A percentile compares a stretch with the other conserved stretches of the same genome.
phyloP scores from a whole-genome alignment of 2,888 invertebrate species.

The Pycnomerus fuliginosus region DNA sequence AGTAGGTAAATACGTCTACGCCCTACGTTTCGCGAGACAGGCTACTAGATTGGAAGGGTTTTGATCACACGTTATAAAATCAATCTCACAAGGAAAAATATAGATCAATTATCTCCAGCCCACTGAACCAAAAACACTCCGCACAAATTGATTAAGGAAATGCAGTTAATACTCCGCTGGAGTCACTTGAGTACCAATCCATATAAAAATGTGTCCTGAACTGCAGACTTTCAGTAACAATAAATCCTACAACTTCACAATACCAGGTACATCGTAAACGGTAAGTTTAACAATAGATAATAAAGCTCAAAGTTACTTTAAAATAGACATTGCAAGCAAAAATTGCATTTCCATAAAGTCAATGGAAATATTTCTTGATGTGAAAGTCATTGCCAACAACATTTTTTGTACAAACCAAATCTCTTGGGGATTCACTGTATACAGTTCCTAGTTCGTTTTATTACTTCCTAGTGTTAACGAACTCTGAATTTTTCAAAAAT shows the following conservation, averaged over 20 bases:
- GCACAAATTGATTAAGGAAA: neutral
- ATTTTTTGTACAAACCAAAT: no score
- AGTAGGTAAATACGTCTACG: neutral
- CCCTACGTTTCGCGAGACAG: conserved; percentile 5
- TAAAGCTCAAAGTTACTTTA: neutral
- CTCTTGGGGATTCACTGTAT: no score
- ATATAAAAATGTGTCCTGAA: neutral
- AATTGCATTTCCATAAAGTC: neutral
- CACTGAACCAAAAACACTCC: neutral
- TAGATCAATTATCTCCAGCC: neutral
- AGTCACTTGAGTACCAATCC: neutral
- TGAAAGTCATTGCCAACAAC: conserved; percentile 23
- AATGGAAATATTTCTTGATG: conserved; percentile 6
- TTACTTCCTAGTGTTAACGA: no score
- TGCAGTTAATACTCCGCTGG: neutral
- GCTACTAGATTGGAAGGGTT: neutral
- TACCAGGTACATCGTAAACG: no score
- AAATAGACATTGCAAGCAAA: neutral
- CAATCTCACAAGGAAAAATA: neutral
- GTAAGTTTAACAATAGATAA: no score
- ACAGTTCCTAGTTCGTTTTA: no score
- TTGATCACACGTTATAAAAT: neutral
- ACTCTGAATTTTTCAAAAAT: no score
- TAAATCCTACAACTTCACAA: neutral
- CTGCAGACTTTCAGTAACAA: neutral